These are phyloP conservation scores for Polyodon spathula DNA, from an alignment of 2,113 vertebrate genomes.

Conservation along the genomic window DNA sequence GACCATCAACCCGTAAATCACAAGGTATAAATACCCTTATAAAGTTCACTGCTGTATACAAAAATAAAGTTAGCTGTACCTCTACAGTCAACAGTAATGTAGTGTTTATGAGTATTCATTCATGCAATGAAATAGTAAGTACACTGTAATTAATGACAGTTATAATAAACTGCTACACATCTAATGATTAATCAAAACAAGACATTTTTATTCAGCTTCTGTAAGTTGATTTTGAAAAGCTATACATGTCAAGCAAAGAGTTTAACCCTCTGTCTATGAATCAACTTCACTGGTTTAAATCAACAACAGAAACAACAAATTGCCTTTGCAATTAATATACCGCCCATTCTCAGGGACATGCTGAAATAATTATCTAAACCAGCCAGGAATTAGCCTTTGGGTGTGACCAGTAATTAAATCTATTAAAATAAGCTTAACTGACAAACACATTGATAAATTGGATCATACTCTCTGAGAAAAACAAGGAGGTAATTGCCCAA, in stretches of 20 bases:
- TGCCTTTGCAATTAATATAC: slow-evolving; percentile 49
- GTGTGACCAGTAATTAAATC: slow-evolving; percentile 35
- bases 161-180: too few relatives aligned
- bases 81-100: too few relatives aligned
- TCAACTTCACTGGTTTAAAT: too few relatives aligned
- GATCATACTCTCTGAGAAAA: background rate
- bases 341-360: slow-evolving; percentile 39
- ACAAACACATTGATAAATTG: slow-evolving; percentile 31
- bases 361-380: slow-evolving; percentile 38
- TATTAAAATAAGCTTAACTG: slow-evolving; percentile 33
- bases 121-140: too few relatives aligned
- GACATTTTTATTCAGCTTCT: slow-evolving; percentile 38
- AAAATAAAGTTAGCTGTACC: too few relatives aligned
- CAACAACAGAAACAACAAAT: too few relatives aligned
- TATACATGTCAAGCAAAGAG: slow-evolving; percentile 18
- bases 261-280: slow-evolving; percentile 24
- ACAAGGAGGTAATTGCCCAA: background rate
- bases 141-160: too few relatives aligned
- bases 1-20: too few relatives aligned
- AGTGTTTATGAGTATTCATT: too few relatives aligned
- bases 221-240: slow-evolving; percentile 22
- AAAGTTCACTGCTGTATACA: too few relatives aligned
- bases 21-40: too few relatives aligned
- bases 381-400: slow-evolving; percentile 31
- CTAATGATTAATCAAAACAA: background rate